phyloP scores from a whole-genome alignment of 2,797 vertebrate genomes.

The Pelobates cultripes region DNA sequence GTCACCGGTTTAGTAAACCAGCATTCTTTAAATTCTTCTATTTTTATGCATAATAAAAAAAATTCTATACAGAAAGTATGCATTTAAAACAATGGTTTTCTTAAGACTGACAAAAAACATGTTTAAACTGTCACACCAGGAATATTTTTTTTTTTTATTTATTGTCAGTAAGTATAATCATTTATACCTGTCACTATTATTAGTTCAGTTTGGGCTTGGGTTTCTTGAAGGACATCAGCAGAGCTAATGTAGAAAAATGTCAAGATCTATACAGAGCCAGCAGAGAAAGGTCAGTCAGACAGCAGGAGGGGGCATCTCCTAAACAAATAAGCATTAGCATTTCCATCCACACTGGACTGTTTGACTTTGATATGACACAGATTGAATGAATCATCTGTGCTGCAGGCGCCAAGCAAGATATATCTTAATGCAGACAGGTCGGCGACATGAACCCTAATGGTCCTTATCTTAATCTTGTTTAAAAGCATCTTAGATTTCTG shows the following conservation, averaged over 20 bases:
- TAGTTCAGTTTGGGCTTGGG: background rate
- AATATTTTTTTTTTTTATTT: background rate
- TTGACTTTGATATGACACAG: constrained; percentile 85
- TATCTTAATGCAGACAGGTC: constrained; percentile 86
- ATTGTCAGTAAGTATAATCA: background rate
- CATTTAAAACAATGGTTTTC: no score
- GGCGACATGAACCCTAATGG: constrained; percentile 87
- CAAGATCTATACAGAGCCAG: constrained; percentile 15
- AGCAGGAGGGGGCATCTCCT: constrained; percentile 66
- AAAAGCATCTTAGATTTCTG: constrained; percentile 88
- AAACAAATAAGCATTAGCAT: constrained; percentile 73
- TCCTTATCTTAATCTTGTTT: constrained; percentile 90
- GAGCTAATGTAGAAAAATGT: constrained; percentile 39
- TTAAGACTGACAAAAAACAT: background rate
- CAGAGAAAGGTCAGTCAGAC: constrained; percentile 67
- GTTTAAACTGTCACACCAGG: background rate
- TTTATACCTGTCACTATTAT: background rate
- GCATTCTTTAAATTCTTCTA: background rate
- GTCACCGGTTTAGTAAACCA: no score
- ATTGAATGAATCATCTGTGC: constrained; percentile 72
- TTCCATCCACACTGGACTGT: constrained; percentile 70
- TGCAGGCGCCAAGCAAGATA: constrained; percentile 78
- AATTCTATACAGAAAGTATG: no score
- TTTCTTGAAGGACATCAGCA: constrained; percentile 17
- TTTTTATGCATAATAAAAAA: background rate